A percentile compares a stretch with the other conserved stretches of the same genome.
Evolutionary conservation across 2,888 invertebrate genomes (phyloP).

Genomic region (Acleris emargana): DNA sequence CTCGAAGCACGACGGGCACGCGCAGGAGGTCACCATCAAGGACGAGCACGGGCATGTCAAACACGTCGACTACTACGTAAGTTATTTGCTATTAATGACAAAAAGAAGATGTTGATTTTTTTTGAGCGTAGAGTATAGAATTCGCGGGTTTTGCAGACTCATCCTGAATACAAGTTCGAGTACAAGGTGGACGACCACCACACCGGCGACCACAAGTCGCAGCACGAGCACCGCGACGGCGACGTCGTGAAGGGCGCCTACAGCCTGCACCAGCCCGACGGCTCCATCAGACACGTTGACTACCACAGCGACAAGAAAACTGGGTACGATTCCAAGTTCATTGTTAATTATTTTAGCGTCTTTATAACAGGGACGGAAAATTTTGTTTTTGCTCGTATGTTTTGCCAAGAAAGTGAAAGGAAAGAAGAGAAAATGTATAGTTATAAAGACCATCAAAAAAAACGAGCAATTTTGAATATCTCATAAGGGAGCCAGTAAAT

Average conservation of each 20-base stretch:
- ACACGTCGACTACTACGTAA: conserved; percentile 35
- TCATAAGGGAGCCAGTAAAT: too few relatives aligned
- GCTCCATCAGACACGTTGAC: conserved; percentile 52
- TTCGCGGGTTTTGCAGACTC: too few relatives aligned
- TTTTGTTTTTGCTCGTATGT: too few relatives aligned
- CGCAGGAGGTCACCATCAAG: conserved; percentile 32
- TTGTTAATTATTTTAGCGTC: not conserved
- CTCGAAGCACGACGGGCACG: conserved; percentile 46
- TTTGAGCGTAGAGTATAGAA: too few relatives aligned
- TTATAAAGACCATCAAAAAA: too few relatives aligned
- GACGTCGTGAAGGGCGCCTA: conserved; percentile 78
- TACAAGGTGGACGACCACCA: conserved; percentile 65
- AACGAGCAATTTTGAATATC: too few relatives aligned
- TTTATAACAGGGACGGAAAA: not conserved
- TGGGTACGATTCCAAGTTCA: conserved; percentile 46
- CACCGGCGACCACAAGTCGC: conserved; percentile 63
- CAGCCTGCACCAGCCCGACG: conserved; percentile 67
- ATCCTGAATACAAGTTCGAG: conserved; percentile 48
- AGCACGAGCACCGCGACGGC: conserved; percentile 67
- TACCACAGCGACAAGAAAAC: conserved; percentile 42
- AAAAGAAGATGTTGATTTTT: too few relatives aligned
- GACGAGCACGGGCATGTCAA: conserved; percentile 38
- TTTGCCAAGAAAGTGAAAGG: too few relatives aligned
- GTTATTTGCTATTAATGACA: too few relatives aligned
- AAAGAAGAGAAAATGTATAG: too few relatives aligned